phyloP scores from a whole-genome alignment of 2,113 vertebrate genomes.

The Actenoides lindsayi region DNA sequence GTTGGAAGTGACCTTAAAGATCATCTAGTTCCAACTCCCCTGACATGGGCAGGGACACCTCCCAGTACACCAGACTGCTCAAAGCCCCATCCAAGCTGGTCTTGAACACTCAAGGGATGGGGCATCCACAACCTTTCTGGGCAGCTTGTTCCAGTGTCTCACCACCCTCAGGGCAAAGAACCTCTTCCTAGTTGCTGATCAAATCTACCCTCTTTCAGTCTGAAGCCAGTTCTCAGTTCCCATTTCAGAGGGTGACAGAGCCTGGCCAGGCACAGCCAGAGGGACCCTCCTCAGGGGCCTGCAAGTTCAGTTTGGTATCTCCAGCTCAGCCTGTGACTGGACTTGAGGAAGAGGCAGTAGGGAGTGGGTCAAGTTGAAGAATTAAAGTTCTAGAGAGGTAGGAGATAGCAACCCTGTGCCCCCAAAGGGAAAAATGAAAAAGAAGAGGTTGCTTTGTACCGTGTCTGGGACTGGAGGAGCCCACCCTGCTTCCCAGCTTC shows the following conservation, averaged over 20 bases:
- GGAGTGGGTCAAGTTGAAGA: not conserved
- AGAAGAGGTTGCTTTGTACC: not conserved
- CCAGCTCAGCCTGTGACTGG: not conserved
- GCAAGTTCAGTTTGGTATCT: not conserved
- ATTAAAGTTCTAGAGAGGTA: not conserved
- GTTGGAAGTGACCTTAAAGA: too few relatives aligned
- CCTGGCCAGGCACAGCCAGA: not conserved
- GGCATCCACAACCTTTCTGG: too few relatives aligned
- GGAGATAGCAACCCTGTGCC: not conserved
- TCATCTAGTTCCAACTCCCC: too few relatives aligned
- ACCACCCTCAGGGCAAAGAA: too few relatives aligned
- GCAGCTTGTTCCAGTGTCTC: too few relatives aligned
- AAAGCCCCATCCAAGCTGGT: too few relatives aligned
- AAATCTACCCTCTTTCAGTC: too few relatives aligned
- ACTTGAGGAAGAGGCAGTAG: not conserved
- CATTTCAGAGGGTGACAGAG: not conserved
- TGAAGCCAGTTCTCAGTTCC: not conserved
- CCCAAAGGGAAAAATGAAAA: not conserved
- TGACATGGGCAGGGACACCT: too few relatives aligned
- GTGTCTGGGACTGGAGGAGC: not conserved
- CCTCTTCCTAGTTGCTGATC: too few relatives aligned
- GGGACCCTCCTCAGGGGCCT: not conserved
- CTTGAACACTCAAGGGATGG: too few relatives aligned
- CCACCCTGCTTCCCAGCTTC: not conserved
- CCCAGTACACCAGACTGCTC: too few relatives aligned